Conservation (phyloP, 2,797 vertebrate species). For the Steatocranus sp. region DNA sequence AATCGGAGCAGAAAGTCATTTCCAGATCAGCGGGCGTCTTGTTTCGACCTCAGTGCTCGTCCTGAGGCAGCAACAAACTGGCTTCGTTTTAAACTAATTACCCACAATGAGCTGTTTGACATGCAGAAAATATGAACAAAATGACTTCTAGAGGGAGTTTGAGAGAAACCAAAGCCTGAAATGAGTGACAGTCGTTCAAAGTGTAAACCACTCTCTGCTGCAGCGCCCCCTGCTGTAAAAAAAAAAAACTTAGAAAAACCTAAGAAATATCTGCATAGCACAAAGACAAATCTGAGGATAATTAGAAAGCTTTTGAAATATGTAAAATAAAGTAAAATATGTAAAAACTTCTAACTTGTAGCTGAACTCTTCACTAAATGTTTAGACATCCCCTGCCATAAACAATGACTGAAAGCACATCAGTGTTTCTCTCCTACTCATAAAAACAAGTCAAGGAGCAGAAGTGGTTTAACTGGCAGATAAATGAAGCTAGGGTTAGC, state of each 20-base stretch:
- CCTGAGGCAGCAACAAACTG: background rate
- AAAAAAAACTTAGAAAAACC: accelerated
- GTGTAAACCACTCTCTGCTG: background rate
- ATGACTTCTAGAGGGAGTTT: background rate
- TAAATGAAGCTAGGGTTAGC: background rate
- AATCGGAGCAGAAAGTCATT: background rate
- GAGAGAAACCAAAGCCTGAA: background rate
- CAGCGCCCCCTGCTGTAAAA: background rate
- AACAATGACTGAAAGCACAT: background rate
- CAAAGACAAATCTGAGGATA: background rate
- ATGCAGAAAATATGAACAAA: background rate
- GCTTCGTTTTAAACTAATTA: background rate
- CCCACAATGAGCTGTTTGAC: background rate
- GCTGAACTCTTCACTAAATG: background rate
- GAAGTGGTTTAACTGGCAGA: background rate
- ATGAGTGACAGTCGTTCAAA: background rate
- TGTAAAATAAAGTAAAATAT: background rate
- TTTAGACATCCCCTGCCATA: background rate
- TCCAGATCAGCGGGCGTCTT: background rate
- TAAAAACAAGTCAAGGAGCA: background rate
- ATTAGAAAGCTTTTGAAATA: background rate
- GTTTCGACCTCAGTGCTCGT: background rate
- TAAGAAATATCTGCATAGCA: background rate
- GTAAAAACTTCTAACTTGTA: background rate
- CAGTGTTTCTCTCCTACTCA: background rate